Percentiles rank a stretch among this genome's conserved stretches.
Evolutionary conservation across 2,113 vertebrate species (phyloP).

Genomic region (Phalacrocorax aristotelis): DNA sequence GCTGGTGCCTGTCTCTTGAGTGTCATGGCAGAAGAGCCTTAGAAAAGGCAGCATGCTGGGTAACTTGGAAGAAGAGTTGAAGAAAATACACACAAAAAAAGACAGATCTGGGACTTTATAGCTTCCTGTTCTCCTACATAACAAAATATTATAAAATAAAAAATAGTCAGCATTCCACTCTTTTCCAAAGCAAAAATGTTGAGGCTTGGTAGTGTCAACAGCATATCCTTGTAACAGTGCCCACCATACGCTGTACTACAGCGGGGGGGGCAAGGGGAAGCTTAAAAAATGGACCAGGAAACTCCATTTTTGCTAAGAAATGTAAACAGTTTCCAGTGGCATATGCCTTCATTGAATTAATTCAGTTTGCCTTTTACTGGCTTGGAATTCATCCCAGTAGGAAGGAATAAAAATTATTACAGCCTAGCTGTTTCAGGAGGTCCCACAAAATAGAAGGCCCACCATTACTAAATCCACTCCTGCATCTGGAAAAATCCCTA

Average conservation of each 20-base stretch:
- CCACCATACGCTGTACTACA: constrained; percentile 26
- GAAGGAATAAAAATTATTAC: constrained; percentile 75
- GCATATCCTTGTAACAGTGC: background rate
- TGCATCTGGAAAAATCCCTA: background rate
- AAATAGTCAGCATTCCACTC: background rate
- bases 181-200: constrained; percentile 10
- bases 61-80: background rate
- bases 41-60: background rate
- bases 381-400: constrained; percentile 81
- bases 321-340: constrained; percentile 81
- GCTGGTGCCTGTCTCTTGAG: background rate
- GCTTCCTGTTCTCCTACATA: background rate
- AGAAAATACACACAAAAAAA: background rate
- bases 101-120: background rate
- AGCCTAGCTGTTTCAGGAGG: constrained; percentile 68
- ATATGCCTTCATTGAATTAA: constrained; percentile 82
- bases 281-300: constrained; percentile 59
- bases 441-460: constrained; percentile 29
- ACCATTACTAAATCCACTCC: background rate
- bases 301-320: constrained; percentile 63
- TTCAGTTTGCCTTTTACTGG: constrained; percentile 84
- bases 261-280: background rate
- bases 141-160: background rate
- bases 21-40: background rate
- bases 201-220: background rate